phyloP scores from a whole-genome alignment of 2,888 invertebrate species.

The Agrochola circellaris region DNA sequence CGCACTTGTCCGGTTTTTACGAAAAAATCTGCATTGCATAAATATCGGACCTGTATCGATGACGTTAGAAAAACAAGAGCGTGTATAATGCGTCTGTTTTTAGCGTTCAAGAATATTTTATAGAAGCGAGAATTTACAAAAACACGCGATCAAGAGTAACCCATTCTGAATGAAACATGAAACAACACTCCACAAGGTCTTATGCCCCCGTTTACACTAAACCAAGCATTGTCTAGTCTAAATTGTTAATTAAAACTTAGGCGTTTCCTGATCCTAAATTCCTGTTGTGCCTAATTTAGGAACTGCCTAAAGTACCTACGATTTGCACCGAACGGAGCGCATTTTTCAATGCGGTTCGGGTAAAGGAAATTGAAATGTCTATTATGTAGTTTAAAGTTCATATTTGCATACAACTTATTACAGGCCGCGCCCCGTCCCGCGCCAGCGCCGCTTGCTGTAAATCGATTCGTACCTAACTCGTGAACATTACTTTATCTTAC shows the following conservation, averaged over 20 bases:
- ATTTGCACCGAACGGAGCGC: neutral
- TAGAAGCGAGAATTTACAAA: constrained; percentile 36
- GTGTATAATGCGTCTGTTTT: constrained; percentile 39
- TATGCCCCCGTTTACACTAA: neutral
- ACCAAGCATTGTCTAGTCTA: constrained; percentile 5
- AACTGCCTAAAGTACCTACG: constrained; percentile 8
- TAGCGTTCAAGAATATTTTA: constrained; percentile 48
- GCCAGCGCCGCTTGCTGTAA: neutral
- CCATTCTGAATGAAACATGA: constrained; percentile 28
- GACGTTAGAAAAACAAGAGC: constrained; percentile 55
- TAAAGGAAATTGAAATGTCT: constrained; percentile 1
- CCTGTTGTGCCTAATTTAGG: neutral
- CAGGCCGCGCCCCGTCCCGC: neutral
- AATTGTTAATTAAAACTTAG: constrained; percentile 25
- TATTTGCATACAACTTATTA: neutral
- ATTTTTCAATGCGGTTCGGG: neutral
- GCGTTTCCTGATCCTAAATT: constrained; percentile 13
- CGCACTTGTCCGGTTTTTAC: neutral
- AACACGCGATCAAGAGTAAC: constrained; percentile 28
- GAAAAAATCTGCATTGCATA: constrained; percentile 38
- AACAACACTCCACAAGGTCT: neutral
- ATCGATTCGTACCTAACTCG: neutral
- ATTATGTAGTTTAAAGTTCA: neutral
- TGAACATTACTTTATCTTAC: neutral
- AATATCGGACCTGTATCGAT: constrained; percentile 42